Percentiles rank a stretch among this genome's conserved stretches.
These are phyloP conservation scores for Gasteruption jaculator DNA, from an alignment of 2,888 invertebrate species.

Conservation along the genomic window DNA sequence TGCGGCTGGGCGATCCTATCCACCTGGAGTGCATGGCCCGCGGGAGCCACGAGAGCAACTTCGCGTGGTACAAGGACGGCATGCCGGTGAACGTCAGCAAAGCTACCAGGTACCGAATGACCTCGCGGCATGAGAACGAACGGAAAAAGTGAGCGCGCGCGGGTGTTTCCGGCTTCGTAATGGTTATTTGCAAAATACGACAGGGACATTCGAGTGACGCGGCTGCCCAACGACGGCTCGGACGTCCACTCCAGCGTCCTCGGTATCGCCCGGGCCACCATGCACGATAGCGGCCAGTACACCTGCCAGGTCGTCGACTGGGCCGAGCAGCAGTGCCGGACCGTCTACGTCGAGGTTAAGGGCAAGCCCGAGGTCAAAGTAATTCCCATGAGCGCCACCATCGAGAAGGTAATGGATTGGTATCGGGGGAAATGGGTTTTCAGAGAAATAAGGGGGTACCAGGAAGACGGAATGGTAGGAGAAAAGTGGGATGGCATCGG, in stretches of 20 bases:
- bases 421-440: neutral
- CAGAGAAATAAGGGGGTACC: too few species aligned
- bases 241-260: conserved; percentile 66
- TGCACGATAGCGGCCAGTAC: conserved; percentile 72
- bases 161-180: too few species aligned
- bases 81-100: conserved; percentile 70
- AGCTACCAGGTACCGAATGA: conserved; percentile 64
- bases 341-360: conserved; percentile 59
- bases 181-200: neutral
- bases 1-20: conserved; percentile 72
- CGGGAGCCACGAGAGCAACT: conserved; percentile 70
- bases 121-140: neutral
- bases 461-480: too few species aligned
- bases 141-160: too few species aligned
- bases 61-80: conserved; percentile 81
- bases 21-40: conserved; percentile 73
- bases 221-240: conserved; percentile 52
- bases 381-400: conserved; percentile 66
- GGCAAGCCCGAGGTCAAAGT: conserved; percentile 66
- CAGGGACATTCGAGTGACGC: conserved; percentile 49
- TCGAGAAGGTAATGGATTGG: conserved; percentile 59
- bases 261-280: conserved; percentile 66
- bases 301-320: conserved; percentile 73
- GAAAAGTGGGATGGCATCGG: too few species aligned
- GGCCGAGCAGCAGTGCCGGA: conserved; percentile 66